These are phyloP conservation scores for Malurus splendens DNA, from an alignment of 2,797 vertebrate species.

Conservation along the genomic window DNA sequence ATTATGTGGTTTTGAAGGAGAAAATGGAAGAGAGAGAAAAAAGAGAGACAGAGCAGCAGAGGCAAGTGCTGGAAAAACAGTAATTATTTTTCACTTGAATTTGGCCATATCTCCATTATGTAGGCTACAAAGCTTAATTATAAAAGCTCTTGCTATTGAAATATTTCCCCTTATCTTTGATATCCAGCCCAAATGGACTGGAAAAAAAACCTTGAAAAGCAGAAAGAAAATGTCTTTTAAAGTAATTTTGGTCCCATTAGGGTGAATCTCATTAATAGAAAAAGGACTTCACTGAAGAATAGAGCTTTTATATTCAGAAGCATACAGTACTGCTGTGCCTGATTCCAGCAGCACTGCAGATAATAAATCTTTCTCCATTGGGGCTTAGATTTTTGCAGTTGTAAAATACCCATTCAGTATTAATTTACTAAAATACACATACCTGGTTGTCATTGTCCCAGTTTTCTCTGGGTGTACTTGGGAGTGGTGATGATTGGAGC, in stretches of 20 bases:
- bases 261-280: slow-evolving; percentile 49
- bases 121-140: slow-evolving; percentile 54
- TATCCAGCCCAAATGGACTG: slow-evolving; percentile 50
- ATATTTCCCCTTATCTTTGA: slow-evolving; percentile 58
- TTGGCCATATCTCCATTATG: slow-evolving; percentile 42
- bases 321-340: background rate
- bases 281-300: slow-evolving; percentile 48
- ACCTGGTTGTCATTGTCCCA: background rate
- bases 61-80: slow-evolving; percentile 17
- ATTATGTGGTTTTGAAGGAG: background rate
- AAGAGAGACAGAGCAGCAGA: background rate
- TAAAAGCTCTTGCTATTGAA: slow-evolving; percentile 46
- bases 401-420: background rate
- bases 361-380: slow-evolving; percentile 24
- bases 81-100: slow-evolving; percentile 58
- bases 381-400: background rate
- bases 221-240: slow-evolving; percentile 55
- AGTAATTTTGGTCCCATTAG: slow-evolving; percentile 55
- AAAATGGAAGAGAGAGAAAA: background rate
- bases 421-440: background rate
- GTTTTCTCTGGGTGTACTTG: background rate
- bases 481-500: background rate
- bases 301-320: slow-evolving; percentile 36
- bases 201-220: slow-evolving; percentile 39
- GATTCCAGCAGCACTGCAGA: slow-evolving; percentile 8